A percentile compares a stretch with the other conserved stretches of the same genome.
These are phyloP conservation scores for Argyresthia goedartella DNA, from an alignment of 2,888 invertebrate species.

Conservation along the genomic window DNA sequence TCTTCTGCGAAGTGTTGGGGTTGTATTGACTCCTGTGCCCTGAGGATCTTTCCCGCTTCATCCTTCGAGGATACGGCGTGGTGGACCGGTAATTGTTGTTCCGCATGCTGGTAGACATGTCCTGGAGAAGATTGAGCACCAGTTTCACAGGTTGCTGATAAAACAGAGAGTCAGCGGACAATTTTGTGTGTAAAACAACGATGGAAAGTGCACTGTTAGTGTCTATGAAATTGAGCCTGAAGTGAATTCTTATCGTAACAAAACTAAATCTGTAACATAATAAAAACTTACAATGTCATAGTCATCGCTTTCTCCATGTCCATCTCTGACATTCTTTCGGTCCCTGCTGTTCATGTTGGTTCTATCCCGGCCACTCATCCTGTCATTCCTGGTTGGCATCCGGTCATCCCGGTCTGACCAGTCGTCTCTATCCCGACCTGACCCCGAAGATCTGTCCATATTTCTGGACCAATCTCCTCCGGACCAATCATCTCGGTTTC, in stretches of 20 bases:
- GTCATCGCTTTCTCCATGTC: conserved; percentile 31
- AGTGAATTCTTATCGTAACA: neutral
- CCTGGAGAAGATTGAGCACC: conserved; percentile 15
- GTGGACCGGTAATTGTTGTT: conserved; percentile 17
- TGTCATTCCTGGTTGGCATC: neutral
- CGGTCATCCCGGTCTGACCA: conserved; percentile 19
- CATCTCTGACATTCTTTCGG: conserved; percentile 22
- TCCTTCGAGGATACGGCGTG: conserved; percentile 30
- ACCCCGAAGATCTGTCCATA: neutral
- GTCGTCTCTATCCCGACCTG: neutral
- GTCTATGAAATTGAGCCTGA: no score
- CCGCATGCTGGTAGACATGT: conserved; percentile 20
- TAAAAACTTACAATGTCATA: conserved; percentile 34
- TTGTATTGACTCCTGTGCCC: conserved; percentile 59
- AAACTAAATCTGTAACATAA: neutral
- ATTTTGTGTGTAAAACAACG: no score
- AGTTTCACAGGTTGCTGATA: no score
- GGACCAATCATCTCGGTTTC: conserved; percentile 13
- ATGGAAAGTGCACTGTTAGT: no score
- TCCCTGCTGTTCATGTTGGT: conserved; percentile 9
- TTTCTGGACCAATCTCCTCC: conserved; percentile 7
- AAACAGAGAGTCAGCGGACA: no score
- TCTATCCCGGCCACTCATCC: neutral
- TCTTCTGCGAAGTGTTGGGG: conserved; percentile 34
- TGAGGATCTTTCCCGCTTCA: conserved; percentile 43